Base-by-base conservation (phyloP, 1,140 invertebrate species). In the Paralvinella palmiformis region DNA sequence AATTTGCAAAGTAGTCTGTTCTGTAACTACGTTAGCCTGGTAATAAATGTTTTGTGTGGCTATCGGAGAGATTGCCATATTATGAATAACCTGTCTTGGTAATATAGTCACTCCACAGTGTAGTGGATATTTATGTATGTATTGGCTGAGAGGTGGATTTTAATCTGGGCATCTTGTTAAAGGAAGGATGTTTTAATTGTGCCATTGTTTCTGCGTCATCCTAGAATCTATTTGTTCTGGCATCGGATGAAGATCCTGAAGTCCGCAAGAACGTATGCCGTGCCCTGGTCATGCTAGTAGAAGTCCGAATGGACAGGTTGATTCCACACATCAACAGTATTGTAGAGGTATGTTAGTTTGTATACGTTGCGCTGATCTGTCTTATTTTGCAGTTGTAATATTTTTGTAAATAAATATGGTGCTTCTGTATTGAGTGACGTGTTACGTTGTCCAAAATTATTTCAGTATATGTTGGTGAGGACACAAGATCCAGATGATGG, bases 241-340 rank as follows among this genome's bases (percentile, higher is more conserved):
- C 87, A 1, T 79, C 81, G 64, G 87, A 88, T 75, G 83, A 85
- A 80, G 87, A 88, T 70, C 77, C 91, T 10, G 94, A 97, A 83
- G 83, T 84, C 10, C 73, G 82, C 52, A 83, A 82, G 69, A 82
- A 84, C 74, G 93, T 99, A 31, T 99, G 96, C 79, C 86, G 94
- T 78, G 94, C 95, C 24, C 81, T 99, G 53, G 96, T 98, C 0
- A 93, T 98, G 88, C 79, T 99, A 37, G 82, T 99, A 53, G 96
- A 99, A 86, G 94, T 97, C 29, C 85, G 92, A 70, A 89, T 98
- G 81, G 96, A 99, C 76, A 85, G 92, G 72, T 85, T 99, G 27
- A 89, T 95, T 76, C 93, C 94, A 37, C 93, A 99, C 77, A 91
- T 99, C 85, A 88, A 92, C 69, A 73, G 92, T 80, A 98, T 99